phyloP scores from a whole-genome alignment of 2,113 vertebrate species.

The Balaeniceps rex region DNA sequence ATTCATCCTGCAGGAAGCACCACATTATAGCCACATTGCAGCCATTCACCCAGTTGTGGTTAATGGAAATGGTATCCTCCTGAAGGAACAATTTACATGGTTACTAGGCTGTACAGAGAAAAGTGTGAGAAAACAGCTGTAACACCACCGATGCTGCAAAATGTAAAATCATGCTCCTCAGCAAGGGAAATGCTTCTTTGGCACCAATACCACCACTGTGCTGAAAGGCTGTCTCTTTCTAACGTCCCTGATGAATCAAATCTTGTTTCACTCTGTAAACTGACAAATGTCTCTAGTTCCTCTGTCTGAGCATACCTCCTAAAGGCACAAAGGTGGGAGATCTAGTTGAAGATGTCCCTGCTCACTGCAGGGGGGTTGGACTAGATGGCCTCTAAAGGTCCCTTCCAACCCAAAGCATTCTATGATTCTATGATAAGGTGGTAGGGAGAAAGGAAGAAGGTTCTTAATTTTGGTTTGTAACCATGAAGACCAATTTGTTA shows the following conservation, averaged over 20 bases:
- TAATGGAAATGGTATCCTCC: slow-evolving; percentile 98
- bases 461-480: not conserved
- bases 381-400: too few relatives aligned
- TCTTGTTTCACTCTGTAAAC: not conserved
- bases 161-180: not conserved
- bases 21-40: slow-evolving; percentile 92
- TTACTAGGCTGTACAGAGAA: accelerated
- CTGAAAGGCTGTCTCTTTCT: not conserved
- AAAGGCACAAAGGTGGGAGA: not conserved
- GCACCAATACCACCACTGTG: too few relatives aligned
- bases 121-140: not conserved
- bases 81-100: not conserved
- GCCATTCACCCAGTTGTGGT: slow-evolving; percentile 97
- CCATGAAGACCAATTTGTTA: not conserved
- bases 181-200: not conserved
- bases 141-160: not conserved
- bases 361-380: too few relatives aligned
- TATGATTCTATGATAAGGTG: too few relatives aligned
- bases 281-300: not conserved
- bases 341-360: too few relatives aligned
- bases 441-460: not conserved
- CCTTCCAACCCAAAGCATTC: too few relatives aligned
- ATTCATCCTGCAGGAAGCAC: slow-evolving; percentile 90
- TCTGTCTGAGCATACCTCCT: not conserved
- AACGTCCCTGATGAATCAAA: not conserved